A percentile compares a stretch with the other conserved stretches of the same genome.
phyloP scores from a whole-genome alignment of 2,797 vertebrate genomes.

The Spea hammondii region DNA sequence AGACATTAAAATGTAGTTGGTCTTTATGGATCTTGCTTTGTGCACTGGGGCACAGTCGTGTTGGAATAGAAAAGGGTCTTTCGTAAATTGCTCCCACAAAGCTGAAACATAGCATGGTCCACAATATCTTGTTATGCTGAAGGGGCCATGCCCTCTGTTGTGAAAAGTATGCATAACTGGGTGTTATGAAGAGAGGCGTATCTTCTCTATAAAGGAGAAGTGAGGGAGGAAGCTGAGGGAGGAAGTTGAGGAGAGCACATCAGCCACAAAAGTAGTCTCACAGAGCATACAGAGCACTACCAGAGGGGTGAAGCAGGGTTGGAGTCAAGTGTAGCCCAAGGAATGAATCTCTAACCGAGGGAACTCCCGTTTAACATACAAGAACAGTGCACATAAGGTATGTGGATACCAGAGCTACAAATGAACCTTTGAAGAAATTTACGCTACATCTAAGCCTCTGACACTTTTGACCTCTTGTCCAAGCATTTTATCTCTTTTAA shows the following conservation, averaged over 20 bases:
- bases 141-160: too few species aligned
- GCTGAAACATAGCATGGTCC: too few species aligned
- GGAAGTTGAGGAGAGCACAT: slow-evolving; percentile 13
- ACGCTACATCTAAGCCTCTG: too few species aligned
- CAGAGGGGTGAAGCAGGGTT: too few species aligned
- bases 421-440: background rate
- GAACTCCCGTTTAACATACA: background rate
- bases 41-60: too few species aligned
- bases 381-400: background rate
- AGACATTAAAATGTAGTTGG: too few species aligned
- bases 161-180: background rate
- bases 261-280: background rate
- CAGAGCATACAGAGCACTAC: background rate
- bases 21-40: too few species aligned
- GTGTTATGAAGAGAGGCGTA: background rate
- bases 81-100: too few species aligned
- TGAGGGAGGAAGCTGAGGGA: slow-evolving; percentile 33
- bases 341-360: background rate
- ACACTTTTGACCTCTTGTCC: too few species aligned
- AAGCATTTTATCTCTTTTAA: too few species aligned
- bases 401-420: background rate
- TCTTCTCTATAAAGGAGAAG: slow-evolving; percentile 24
- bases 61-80: too few species aligned
- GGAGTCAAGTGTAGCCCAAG: background rate
- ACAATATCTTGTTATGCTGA: too few species aligned